Evolutionary conservation across 1,140 invertebrate genomes (phyloP), one percentile per base, ranked within the genome.

Genomic region (Paramacrobiotus metropolitanus): DNA sequence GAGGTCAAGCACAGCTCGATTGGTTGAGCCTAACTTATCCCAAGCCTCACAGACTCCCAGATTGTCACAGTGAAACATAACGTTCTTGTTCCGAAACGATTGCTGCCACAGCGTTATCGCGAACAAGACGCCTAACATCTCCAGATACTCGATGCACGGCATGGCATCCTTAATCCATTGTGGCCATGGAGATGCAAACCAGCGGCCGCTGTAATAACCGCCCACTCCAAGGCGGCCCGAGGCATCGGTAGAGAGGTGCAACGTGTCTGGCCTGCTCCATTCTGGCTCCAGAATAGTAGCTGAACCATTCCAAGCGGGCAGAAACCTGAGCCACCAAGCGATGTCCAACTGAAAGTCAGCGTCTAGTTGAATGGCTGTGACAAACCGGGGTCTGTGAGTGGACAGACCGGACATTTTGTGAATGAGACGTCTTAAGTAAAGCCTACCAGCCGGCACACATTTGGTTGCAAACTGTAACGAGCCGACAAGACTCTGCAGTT

Each of bases 401-500:
- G 9, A n/a, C n/a, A n/a, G n/a, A n/a, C n/a, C n/a, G n/a, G n/a
- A n/a, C n/a, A n/a, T n/a, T n/a, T n/a, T n/a, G n/a, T n/a, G 15
- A 24, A 55, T 15, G 15, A 55, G 9, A 9, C 48, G 48, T 9
- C 48, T 15, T 15, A 24, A 20, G 24, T 20, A 55, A 15, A 55
- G 48, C 4, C 48, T 15, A 55, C 48, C 48, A 15, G 48, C 24
- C 15, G 48, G 48, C 48, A 55, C 48, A 24, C 48, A 55, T 15
- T 55, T 55, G 48, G 48, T 24, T 20, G 48, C 48, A 24, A 55
- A 55, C 24, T 20, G 15, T 20, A 55, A 24, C 4, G 48, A 55
- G 48, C 48, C 48, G 48, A 55, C 28, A 4, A 55, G 15, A 24
- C 48, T 55, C 28, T 55, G 48, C 48, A 55, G 48, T 28, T 55